phyloP scores from a whole-genome alignment of 2,888 invertebrate species.

The Macrophya alboannulata region DNA sequence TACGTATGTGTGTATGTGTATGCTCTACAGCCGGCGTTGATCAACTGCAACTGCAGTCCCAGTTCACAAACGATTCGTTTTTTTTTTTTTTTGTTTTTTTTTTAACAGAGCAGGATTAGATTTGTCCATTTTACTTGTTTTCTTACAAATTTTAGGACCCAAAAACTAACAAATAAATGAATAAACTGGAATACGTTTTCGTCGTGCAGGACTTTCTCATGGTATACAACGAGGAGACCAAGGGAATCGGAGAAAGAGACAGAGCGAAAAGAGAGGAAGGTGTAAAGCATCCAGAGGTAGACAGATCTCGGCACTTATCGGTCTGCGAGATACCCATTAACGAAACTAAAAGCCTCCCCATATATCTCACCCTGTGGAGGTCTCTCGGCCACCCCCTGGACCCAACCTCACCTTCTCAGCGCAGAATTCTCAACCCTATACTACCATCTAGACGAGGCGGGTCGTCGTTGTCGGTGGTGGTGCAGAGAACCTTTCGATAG shows the following conservation, averaged over 20 bases:
- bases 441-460: conserved; percentile 34
- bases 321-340: conserved; percentile 80
- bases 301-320: conserved; percentile 80
- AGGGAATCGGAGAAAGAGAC: conserved; percentile 13
- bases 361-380: conserved; percentile 73
- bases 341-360: conserved; percentile 80
- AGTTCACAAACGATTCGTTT: background rate
- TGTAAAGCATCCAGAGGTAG: conserved; percentile 78
- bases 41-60: conserved; percentile 5
- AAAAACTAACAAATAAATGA: no score
- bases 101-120: background rate
- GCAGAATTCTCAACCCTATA: conserved; percentile 38
- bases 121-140: no score
- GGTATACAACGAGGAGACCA: no score
- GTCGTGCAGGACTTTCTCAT: no score
- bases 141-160: no score
- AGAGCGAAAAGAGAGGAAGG: conserved; percentile 70
- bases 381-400: conserved; percentile 67
- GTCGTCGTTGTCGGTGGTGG: conserved; percentile 9
- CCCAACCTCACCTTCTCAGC: conserved; percentile 54
- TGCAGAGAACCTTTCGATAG: conserved; percentile 70
- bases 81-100: background rate
- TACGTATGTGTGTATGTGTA: background rate
- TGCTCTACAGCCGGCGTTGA: conserved; percentile 27
- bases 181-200: no score